phyloP scores from a whole-genome alignment of 2,797 vertebrate species.

The Hoplostethus mediterraneus region DNA sequence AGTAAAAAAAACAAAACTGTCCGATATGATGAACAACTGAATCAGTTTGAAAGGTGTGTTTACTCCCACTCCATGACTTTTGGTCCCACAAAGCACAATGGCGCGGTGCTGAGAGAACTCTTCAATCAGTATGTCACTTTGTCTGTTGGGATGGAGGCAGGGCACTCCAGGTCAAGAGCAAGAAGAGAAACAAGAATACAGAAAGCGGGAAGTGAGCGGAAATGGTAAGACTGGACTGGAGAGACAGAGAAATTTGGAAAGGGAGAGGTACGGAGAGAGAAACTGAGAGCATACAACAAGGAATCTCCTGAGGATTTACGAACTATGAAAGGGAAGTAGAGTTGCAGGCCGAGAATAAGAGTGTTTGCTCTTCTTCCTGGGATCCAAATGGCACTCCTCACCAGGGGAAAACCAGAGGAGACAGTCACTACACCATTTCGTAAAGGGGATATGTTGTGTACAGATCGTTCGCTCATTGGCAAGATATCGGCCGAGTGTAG shows the following conservation, averaged over 20 bases:
- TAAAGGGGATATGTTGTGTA: too few relatives aligned
- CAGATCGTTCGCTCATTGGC: too few relatives aligned
- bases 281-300: conserved; percentile 3
- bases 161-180: conserved; percentile 21
- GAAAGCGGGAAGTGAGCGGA: background rate
- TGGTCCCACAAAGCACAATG: conserved; percentile 28
- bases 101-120: conserved; percentile 19
- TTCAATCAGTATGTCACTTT: conserved; percentile 35
- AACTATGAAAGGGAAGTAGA: background rate
- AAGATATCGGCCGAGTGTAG: too few relatives aligned
- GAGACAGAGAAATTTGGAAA: background rate
- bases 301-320: background rate
- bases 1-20: conserved; percentile 5
- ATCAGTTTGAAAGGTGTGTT: conserved; percentile 31
- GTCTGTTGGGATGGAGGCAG: conserved; percentile 17
- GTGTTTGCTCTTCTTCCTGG: background rate
- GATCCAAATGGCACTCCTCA: background rate
- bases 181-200: conserved; percentile 7
- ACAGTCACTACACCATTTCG: background rate
- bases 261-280: background rate
- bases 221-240: background rate
- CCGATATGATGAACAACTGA: conserved; percentile 21
- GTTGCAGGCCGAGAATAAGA: background rate
- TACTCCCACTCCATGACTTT: conserved; percentile 6
- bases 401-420: too few relatives aligned